Evolutionary conservation across 2,888 invertebrate genomes (phyloP).

Genomic region (Nycteola revayana): DNA sequence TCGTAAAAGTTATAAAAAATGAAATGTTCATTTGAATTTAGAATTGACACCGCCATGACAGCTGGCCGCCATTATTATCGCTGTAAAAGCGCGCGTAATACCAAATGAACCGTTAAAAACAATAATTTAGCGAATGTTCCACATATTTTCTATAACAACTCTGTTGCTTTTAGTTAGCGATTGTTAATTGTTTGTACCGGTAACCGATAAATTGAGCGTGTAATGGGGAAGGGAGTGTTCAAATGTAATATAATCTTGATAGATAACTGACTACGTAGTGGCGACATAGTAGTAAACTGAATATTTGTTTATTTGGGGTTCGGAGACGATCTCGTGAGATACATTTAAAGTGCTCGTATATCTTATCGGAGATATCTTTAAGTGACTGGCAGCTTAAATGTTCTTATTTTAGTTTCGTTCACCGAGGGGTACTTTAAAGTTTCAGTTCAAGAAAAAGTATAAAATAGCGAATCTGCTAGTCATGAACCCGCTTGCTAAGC

Average conservation of each 20-base stretch:
- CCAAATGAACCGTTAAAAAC: conserved; percentile 73
- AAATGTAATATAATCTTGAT: too few species aligned
- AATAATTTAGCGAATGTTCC: conserved; percentile 64
- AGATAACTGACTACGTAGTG: conserved; percentile 10
- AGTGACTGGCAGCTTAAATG: background rate
- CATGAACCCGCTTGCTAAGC: too few species aligned
- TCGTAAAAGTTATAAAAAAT: conserved; percentile 60
- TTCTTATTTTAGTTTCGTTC: too few species aligned
- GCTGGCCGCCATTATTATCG: conserved; percentile 62
- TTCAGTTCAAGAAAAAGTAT: too few species aligned
- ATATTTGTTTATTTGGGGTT: background rate
- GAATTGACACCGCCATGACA: conserved; percentile 69
- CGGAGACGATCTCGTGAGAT: background rate
- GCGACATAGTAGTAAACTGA: background rate
- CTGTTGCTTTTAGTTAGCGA: conserved; percentile 59
- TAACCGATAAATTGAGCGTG: conserved; percentile 40
- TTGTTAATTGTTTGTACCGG: conserved; percentile 55
- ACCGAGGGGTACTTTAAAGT: too few species aligned
- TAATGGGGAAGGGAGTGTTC: conserved; percentile 37
- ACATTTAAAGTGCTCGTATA: background rate
- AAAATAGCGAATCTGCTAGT: too few species aligned
- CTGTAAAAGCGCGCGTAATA: conserved; percentile 51
- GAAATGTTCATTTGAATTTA: conserved; percentile 70
- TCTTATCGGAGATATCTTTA: background rate
- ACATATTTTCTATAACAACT: conserved; percentile 51